Evolutionary conservation across 2,113 vertebrate genomes (phyloP), one percentile per base, ranked within the genome.

Genomic region (Ginglymostoma cirratum): DNA sequence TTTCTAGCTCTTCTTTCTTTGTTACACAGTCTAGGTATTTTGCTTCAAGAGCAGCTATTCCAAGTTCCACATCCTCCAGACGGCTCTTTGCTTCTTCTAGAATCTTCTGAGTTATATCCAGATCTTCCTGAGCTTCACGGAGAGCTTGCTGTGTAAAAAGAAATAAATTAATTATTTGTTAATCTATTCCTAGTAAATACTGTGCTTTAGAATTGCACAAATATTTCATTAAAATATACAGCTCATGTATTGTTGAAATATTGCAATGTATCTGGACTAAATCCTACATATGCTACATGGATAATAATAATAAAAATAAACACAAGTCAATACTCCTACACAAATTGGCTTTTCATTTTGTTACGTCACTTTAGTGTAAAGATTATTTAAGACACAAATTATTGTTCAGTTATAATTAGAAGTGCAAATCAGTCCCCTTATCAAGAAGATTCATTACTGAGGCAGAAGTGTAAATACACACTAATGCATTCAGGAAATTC

Each of bases 1-100:
- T 96, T 96, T 99, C 98, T 95, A 99, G 87, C 78, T 99, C 98
- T 0, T 98, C 98, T 96, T 98, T 99, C 96, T 98, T 99, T 96
- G 98, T 93, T n/a, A 98, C 30, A 96, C 98, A 99, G 70, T 96
- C 97, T 30, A 97, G 96, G n/a, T 99, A 99, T 96, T 98, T 99
- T 96, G 97, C 97, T 97, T 99, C 98, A 96, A 99, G 97, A 0
- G 48, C 17, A 34, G 98, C 97, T 2, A 99, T 98, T 94, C 98
- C 98, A 0, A 97, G 96, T 95, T 99, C 98, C 45, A 98, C 98
- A 0, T 96, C 97, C 0, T 85, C 97, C 94, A 99, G 97, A 96
- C 96, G 97, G 2, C 96, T 96, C 96, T 98, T 99, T 0, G 98
- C 98, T 95, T 98, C 97, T 0, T 98, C 98, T 95, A 99, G 97